Evolutionary conservation across 1,140 invertebrate species (phyloP), one percentile per base, ranked within the genome.

Genomic region (Oryzaephilus surinamensis): DNA sequence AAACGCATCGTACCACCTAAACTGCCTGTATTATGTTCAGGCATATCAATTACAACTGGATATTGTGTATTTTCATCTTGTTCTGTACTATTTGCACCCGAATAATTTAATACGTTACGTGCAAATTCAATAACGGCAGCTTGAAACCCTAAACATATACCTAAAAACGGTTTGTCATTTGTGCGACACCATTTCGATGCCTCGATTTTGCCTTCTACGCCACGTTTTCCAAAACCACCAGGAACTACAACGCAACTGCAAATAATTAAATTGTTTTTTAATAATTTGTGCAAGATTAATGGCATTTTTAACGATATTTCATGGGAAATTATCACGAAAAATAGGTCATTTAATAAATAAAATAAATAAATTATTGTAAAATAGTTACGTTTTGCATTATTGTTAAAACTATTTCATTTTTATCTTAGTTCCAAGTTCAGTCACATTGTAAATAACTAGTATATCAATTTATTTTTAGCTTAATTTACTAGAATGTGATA

Each of bases 1-100:
- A 99, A 67, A 41, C 97, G 72, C 97, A 99, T 99, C 0, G 97
- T 99, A 14, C 94, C 97, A 4, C 97, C 97, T 72, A 97, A 81
- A 44, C 85, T 71, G 1, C 88, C 91, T 4, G 76, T 74, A 64
- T 93, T 89, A 62, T 98, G 91, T 69, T 99, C 97, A 0, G 94
- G 93, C 97, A 99, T 99, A 48, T 99, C 94, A 41, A 99, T 93
- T 1, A 99, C 84, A 17, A 97, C 66, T 14, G 86, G 82, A 58
- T 86, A 58, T 14, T 65, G 63, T 12, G 85, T 80, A 3, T 81
- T 61, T 0, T 76, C 70, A 52, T 86, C 70, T 16, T 92, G 80
- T 70, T 99, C 96, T 1, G 84, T 87, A 7, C 82, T 86, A 57
- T 95, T 83, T 0, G 94, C 94, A 54, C 79, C 79, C 41, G 75